Conservation (phyloP, 2,888 invertebrate species). For the Malacosoma neustria region DNA sequence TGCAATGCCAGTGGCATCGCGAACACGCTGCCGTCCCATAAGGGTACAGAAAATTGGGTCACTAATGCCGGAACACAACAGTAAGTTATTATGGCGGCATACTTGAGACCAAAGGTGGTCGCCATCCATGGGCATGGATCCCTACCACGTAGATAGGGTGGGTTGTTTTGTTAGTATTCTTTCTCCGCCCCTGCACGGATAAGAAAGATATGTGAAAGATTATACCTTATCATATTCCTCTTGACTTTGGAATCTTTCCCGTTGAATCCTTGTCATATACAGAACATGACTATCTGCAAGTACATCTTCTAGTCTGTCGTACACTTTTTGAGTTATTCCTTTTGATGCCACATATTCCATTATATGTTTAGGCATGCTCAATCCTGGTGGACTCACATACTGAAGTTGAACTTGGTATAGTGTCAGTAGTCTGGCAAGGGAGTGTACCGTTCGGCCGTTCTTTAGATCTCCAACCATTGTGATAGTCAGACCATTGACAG, state of each 20-base stretch:
- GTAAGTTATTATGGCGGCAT: too few species aligned
- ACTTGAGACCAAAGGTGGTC: too few species aligned
- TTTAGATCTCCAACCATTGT: constrained; percentile 99
- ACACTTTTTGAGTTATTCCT: constrained; percentile 85
- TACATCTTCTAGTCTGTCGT: constrained; percentile 86
- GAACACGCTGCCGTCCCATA: too few species aligned
- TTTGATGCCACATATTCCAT: constrained; percentile 84
- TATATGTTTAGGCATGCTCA: constrained; percentile 95
- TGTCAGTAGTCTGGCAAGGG: constrained; percentile 93
- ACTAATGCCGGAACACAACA: too few species aligned
- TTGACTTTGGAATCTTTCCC: constrained; percentile 89
- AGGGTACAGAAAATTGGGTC: too few species aligned
- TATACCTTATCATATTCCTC: constrained; percentile 90
- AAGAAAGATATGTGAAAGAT: too few species aligned
- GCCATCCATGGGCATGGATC: too few species aligned
- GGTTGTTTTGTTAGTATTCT: too few species aligned
- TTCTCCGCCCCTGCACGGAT: too few species aligned
- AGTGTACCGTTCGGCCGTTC: constrained; percentile 98
- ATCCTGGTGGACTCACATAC: constrained; percentile 90
- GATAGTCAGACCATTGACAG: constrained; percentile 96
- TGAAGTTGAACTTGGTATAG: constrained; percentile 94
- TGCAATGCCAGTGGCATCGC: too few species aligned
- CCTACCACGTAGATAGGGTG: too few species aligned
- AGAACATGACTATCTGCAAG: constrained; percentile 96
- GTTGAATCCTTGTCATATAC: constrained; percentile 98